phyloP scores from a whole-genome alignment of 2,888 invertebrate species.

The Coenonympha arcania region DNA sequence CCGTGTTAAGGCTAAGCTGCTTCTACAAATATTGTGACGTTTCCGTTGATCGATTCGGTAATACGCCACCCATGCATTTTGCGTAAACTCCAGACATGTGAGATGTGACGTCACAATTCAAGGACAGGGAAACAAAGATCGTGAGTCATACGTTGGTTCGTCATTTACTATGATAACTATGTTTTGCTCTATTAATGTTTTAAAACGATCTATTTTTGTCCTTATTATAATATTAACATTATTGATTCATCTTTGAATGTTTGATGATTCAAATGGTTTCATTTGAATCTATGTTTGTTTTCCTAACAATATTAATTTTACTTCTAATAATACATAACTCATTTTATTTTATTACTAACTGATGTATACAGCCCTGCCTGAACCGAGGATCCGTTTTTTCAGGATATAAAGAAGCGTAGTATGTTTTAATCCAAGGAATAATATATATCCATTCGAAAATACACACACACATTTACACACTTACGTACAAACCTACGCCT shows the following conservation, averaged over 20 bases:
- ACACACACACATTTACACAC: too few species aligned
- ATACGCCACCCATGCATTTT: background rate
- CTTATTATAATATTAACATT: background rate
- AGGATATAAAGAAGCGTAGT: too few species aligned
- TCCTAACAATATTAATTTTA: too few species aligned
- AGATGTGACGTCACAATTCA: background rate
- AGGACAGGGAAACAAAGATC: background rate
- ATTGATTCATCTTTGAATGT: too few species aligned
- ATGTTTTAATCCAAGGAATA: too few species aligned
- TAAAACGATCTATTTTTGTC: background rate
- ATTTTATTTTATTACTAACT: background rate
- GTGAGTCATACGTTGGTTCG: background rate
- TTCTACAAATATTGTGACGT: conserved; percentile 25
- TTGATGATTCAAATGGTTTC: too few species aligned
- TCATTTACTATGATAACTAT: background rate
- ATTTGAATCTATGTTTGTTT: too few species aligned
- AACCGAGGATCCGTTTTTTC: too few species aligned
- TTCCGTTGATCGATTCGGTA: conserved; percentile 16
- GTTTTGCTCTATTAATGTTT: background rate
- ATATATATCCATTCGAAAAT: too few species aligned
- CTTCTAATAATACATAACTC: too few species aligned
- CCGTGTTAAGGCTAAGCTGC: conserved; percentile 28
- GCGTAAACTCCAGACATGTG: background rate
- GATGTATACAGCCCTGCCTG: too few species aligned
- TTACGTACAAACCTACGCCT: too few species aligned